A percentile compares a stretch with the other conserved stretches of the same genome.
phyloP scores from a whole-genome alignment of 2,113 vertebrate species.

The Percina caprodes region DNA sequence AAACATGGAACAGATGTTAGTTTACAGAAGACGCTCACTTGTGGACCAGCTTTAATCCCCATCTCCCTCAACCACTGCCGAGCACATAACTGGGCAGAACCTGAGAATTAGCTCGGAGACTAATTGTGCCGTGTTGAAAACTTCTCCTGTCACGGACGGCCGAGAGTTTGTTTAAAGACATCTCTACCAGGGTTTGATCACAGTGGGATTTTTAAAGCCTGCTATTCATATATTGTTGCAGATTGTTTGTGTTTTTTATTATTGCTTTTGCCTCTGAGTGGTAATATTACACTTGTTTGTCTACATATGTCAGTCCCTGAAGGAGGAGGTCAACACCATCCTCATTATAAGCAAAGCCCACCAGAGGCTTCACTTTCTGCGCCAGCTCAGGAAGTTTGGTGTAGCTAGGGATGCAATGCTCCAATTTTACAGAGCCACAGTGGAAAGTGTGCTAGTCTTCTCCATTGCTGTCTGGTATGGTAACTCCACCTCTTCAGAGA shows the following conservation, averaged over 20 bases:
- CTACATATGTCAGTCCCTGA: too few relatives aligned
- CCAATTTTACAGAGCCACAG: too few relatives aligned
- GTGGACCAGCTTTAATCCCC: conserved; percentile 53
- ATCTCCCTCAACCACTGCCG: conserved; percentile 41
- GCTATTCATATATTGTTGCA: not conserved
- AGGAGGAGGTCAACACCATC: too few relatives aligned
- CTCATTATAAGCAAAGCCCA: too few relatives aligned
- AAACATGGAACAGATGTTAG: conserved; percentile 65
- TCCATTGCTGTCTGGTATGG: too few relatives aligned
- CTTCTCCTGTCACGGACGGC: conserved; percentile 36
- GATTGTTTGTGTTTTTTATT: not conserved
- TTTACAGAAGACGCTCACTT: conserved; percentile 46
- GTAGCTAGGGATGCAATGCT: too few relatives aligned
- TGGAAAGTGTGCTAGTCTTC: too few relatives aligned
- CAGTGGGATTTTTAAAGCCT: conserved; percentile 15
- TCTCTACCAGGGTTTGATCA: conserved; percentile 21
- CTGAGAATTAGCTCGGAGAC: conserved; percentile 54
- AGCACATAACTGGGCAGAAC: conserved; percentile 54
- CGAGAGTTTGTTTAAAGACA: conserved; percentile 69
- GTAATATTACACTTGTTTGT: not conserved
- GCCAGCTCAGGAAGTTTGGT: too few relatives aligned
- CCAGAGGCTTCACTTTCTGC: too few relatives aligned
- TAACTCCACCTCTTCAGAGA: too few relatives aligned
- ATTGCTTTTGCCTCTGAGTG: not conserved
- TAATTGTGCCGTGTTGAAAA: conserved; percentile 39